Evolutionary conservation across 2,113 vertebrate genomes (phyloP).

Genomic region (Pomatostomus ruficeps): DNA sequence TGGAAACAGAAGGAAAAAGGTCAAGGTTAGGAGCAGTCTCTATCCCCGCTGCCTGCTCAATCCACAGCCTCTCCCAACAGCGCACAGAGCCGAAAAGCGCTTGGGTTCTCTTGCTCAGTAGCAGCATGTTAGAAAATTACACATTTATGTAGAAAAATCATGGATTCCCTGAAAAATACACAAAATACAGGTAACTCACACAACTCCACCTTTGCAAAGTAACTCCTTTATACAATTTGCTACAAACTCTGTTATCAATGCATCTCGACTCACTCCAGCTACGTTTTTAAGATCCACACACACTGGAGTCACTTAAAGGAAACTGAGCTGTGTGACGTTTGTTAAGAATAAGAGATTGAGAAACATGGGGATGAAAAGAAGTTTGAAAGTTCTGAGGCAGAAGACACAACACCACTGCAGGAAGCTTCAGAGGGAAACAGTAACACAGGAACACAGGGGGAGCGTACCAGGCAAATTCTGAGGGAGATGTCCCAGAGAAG

Average conservation of each 20-base stretch:
- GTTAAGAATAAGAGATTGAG: not conserved
- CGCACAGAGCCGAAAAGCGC: not conserved
- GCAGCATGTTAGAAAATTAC: not conserved
- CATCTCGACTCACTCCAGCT: not conserved
- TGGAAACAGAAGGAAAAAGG: slow-evolving; percentile 12
- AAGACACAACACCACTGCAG: not conserved
- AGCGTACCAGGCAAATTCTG: not conserved
- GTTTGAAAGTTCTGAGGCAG: not conserved
- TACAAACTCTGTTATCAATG: not conserved
- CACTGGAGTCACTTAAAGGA: fast-evolving
- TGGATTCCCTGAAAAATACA: not conserved
- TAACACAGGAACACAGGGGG: not conserved
- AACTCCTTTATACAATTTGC: not conserved
- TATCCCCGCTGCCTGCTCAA: not conserved
- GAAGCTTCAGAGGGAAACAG: not conserved
- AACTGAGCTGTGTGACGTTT: not conserved
- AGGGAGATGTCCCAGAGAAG: not conserved
- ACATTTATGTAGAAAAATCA: not conserved
- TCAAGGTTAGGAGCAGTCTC: not conserved
- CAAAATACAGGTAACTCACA: not conserved
- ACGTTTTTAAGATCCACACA: not conserved
- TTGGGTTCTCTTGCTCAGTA: not conserved
- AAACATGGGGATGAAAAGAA: not conserved
- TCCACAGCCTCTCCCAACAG: not conserved
- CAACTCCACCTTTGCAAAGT: not conserved